Evolutionary conservation across 2,113 vertebrate species (phyloP), one percentile per base, ranked within the genome.

Genomic region (Eclectus roratus): DNA sequence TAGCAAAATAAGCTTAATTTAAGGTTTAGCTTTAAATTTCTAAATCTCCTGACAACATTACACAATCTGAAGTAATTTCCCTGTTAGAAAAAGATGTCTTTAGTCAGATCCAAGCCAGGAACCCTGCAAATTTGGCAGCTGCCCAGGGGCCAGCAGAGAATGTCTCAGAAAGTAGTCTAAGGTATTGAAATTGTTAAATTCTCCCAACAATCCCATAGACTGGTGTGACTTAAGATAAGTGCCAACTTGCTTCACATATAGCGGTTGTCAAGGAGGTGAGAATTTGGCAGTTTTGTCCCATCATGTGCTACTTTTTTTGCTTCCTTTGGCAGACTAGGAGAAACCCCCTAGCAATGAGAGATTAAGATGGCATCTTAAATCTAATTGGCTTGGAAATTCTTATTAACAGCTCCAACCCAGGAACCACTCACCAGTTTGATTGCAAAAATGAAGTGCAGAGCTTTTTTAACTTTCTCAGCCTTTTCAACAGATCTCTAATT

Each of bases 401-500:
- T 78, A 79, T 9, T 29, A 93, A 50, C 35, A 61, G 58, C 58
- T 69, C 33, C 46, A 94, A 74, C 47, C 19, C 37, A 87, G 50
- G 27, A 88, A 80, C 56, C 10, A 5, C 43, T 88, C 43, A 58
- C 19, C 18, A 78, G 27, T 60, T 74, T 65, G 41, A 58, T 12
- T 39, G 19, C 46, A 74, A 64, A 93, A 96, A 92, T 31, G 25
- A 82, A 90, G 37, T 2, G 2, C 44, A 80, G 39, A n/a, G 14
- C 2, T 1, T 10, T 58, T 53, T 81, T 74, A 93, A 33, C 63
- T 84, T 95, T 86, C 63, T 96, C 55, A 52, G 33, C 9, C 74
- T 93, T 94, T 95, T 88, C 74, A 88, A 74, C 39, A 80, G 44
- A 44, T 71, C 44, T 91, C 58, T 74, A 86, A 41, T 89, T 91